Conservation (phyloP, 2,888 invertebrate species). For the Lamproptera curius region DNA sequence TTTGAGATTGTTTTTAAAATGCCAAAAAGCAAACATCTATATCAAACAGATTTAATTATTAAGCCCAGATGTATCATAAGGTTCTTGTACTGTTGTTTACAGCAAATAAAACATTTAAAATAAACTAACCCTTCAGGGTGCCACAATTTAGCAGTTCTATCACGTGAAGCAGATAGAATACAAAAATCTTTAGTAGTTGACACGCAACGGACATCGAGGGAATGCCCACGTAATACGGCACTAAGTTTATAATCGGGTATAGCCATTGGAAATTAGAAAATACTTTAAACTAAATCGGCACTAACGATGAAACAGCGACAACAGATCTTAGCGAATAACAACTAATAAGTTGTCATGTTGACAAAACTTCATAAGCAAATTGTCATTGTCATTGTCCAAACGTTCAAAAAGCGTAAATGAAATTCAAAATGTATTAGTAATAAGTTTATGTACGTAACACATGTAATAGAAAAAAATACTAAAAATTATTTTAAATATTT, state of each 20-base stretch:
- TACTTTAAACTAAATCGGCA: slow-evolving; percentile 18
- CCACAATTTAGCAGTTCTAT: slow-evolving; percentile 93
- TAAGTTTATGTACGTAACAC: too few species aligned
- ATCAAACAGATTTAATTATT: too few species aligned
- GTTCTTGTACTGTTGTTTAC: too few species aligned
- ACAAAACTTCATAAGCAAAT: slow-evolving; percentile 17
- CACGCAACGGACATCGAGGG: slow-evolving; percentile 90
- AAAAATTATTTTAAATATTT: too few species aligned
- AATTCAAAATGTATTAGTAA: too few species aligned
- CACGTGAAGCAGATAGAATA: slow-evolving; percentile 92
- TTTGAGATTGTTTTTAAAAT: too few species aligned
- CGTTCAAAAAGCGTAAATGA: slow-evolving; percentile 13
- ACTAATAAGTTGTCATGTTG: slow-evolving; percentile 47
- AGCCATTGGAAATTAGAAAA: slow-evolving; percentile 53
- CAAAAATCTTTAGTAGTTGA: slow-evolving; percentile 81
- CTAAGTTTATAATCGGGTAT: slow-evolving; percentile 86
- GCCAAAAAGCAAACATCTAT: too few species aligned
- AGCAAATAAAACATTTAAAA: neutral
- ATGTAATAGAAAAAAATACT: too few species aligned
- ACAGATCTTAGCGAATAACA: slow-evolving; percentile 7
- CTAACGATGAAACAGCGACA: slow-evolving; percentile 3
- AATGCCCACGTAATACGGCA: slow-evolving; percentile 87
- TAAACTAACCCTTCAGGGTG: slow-evolving; percentile 82
- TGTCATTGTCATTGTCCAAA: slow-evolving; percentile 5
- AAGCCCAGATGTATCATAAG: too few species aligned